phyloP scores from a whole-genome alignment of 2,888 invertebrate genomes.

The Sinhomidia bicolor region DNA sequence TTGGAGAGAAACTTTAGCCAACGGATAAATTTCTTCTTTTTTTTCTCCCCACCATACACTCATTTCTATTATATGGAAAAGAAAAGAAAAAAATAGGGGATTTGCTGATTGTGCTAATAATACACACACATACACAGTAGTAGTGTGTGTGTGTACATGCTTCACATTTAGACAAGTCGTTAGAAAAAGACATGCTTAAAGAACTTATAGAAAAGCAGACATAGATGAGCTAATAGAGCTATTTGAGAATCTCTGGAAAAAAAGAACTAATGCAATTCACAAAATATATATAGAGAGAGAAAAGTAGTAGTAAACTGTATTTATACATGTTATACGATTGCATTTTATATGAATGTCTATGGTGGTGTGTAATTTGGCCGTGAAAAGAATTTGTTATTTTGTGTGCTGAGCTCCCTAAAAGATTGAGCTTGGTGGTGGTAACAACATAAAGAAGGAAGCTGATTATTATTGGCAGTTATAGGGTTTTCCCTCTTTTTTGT shows the following conservation, averaged over 20 bases:
- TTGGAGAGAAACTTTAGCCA: constrained; percentile 35
- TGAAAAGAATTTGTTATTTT: constrained; percentile 46
- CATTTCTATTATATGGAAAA: not conserved
- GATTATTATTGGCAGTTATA: constrained; percentile 78
- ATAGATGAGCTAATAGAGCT: constrained; percentile 35
- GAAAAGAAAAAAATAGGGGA: constrained; percentile 1
- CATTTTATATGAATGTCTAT: not conserved
- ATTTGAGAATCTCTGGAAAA: not conserved
- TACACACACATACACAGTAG: constrained; percentile 1
- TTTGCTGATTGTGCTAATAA: constrained; percentile 52
- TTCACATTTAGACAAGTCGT: constrained; percentile 26
- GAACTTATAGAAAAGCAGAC: constrained; percentile 10
- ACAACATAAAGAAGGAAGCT: constrained; percentile 66
- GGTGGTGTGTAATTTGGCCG: constrained; percentile 38
- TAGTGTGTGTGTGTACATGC: not conserved
- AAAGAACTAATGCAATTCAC: not conserved
- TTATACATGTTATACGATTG: not conserved
- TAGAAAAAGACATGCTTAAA: not conserved
- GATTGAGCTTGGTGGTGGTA: not conserved
- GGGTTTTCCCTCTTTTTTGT: constrained; percentile 39
- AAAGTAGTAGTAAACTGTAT: not conserved
- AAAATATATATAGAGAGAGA: not conserved
- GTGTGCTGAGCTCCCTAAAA: constrained; percentile 35
- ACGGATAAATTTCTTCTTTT: constrained; percentile 29
- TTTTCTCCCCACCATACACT: constrained; percentile 42